phyloP scores from a whole-genome alignment of 2,797 vertebrate genomes.

The Ataeniobius toweri region DNA sequence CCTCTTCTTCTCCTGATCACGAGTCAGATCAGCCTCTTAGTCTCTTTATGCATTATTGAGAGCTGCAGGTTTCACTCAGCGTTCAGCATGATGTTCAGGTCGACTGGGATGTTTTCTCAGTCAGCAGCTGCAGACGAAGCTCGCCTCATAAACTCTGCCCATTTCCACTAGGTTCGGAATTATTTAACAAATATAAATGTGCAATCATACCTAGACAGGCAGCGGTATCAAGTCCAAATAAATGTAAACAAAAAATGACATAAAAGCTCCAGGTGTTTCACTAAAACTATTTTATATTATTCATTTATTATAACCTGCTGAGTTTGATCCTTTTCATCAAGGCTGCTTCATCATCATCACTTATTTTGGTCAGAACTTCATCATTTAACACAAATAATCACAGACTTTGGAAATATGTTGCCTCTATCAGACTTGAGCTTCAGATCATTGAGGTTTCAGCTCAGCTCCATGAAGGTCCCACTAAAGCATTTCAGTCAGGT shows the following conservation, averaged over 20 bases:
- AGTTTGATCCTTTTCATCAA: not conserved
- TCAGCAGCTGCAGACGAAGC: not conserved
- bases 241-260: not conserved
- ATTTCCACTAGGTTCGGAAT: not conserved
- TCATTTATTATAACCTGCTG: not conserved
- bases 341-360: too few species aligned
- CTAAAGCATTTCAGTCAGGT: too few species aligned
- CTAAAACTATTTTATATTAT: not conserved
- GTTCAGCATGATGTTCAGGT: constrained; percentile 18
- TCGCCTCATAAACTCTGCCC: not conserved
- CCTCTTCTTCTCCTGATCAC: not conserved
- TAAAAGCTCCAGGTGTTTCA: not conserved
- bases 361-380: too few species aligned
- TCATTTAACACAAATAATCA: too few species aligned
- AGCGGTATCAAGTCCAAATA: not conserved
- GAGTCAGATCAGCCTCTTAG: not conserved
- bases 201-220: not conserved
- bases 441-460: not conserved
- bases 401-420: too few species aligned
- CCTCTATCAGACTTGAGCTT: not conserved
- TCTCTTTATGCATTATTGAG: constrained; percentile 48
- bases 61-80: not conserved
- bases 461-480: not conserved
- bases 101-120: not conserved
- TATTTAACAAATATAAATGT: not conserved